Evolutionary conservation across 2,888 invertebrate genomes (phyloP).

Genomic region (Scaptodrosophila latifasciaeformis): DNA sequence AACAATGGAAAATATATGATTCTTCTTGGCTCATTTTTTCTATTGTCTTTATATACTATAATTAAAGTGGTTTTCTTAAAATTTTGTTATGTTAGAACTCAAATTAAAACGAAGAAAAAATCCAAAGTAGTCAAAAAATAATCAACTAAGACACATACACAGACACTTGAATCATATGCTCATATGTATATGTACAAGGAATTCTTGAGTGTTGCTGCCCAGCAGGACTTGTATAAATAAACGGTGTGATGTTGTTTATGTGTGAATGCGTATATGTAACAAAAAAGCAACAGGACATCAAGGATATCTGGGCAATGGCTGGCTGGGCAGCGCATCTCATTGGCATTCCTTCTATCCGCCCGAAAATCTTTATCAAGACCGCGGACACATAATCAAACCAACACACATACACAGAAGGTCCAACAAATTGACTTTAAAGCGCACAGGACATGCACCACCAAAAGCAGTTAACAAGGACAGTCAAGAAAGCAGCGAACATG

Average conservation of each 20-base stretch:
- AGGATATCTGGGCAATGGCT: conserved; percentile 48
- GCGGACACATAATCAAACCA: conserved; percentile 12
- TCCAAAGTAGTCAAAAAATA: too few relatives aligned
- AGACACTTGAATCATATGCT: not conserved
- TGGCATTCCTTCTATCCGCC: not conserved
- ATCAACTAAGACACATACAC: too few relatives aligned
- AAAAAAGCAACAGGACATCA: conserved; percentile 59
- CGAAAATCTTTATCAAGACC: too few relatives aligned
- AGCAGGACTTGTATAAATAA: too few relatives aligned
- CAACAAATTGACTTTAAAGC: conserved; percentile 59
- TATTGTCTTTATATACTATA: conserved; percentile 45
- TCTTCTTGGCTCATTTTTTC: too few relatives aligned
- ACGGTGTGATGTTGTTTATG: too few relatives aligned
- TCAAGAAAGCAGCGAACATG: conserved; percentile 12
- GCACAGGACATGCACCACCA: conserved; percentile 17
- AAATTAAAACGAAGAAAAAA: too few relatives aligned
- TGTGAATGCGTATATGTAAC: too few relatives aligned
- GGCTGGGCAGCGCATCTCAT: not conserved
- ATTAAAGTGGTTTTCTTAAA: conserved; percentile 61
- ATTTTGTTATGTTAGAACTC: conserved; percentile 32
- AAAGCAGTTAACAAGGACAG: not conserved
- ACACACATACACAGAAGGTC: conserved; percentile 11
- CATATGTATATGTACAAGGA: too few relatives aligned
- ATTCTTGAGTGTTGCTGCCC: too few relatives aligned
- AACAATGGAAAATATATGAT: conserved; percentile 46